phyloP scores from a whole-genome alignment of 2,113 vertebrate species.

The Tragelaphus imberbis region DNA sequence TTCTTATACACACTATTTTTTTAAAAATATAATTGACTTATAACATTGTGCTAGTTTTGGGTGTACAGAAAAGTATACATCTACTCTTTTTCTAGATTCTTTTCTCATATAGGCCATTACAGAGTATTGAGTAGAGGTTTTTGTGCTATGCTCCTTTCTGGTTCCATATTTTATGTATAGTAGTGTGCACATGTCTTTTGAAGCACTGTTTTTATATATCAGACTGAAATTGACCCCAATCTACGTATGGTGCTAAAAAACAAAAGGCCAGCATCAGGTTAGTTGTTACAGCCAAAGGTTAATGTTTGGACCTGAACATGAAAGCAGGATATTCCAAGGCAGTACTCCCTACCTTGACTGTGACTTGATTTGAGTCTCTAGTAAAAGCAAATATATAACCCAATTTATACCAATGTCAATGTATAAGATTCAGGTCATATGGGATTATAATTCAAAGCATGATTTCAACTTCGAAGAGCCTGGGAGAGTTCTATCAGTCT shows the following conservation, averaged over 20 bases:
- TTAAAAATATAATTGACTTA: not conserved
- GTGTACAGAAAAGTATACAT: not conserved
- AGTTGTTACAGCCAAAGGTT: not conserved
- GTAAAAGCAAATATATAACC: conserved; percentile 24
- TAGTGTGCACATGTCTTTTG: not conserved
- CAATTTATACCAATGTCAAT: not conserved
- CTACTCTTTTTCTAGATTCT: not conserved
- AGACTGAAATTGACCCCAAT: not conserved
- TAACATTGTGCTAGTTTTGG: not conserved
- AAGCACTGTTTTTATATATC: not conserved
- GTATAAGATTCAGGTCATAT: not conserved
- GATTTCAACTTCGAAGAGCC: not conserved
- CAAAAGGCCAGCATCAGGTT: not conserved
- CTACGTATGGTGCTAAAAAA: not conserved
- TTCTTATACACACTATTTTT: not conserved
- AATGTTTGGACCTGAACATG: not conserved
- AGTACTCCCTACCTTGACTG: not conserved
- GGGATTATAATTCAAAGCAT: not conserved
- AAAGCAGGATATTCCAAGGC: not conserved
- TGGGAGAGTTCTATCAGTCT: conserved; percentile 3
- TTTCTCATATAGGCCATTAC: not conserved
- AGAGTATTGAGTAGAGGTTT: not conserved
- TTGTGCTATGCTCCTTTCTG: not conserved
- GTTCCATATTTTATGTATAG: not conserved
- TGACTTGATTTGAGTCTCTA: conserved; percentile 29